Evolutionary conservation across 2,797 vertebrate species (phyloP).

Genomic region (Alcedo atthis): DNA sequence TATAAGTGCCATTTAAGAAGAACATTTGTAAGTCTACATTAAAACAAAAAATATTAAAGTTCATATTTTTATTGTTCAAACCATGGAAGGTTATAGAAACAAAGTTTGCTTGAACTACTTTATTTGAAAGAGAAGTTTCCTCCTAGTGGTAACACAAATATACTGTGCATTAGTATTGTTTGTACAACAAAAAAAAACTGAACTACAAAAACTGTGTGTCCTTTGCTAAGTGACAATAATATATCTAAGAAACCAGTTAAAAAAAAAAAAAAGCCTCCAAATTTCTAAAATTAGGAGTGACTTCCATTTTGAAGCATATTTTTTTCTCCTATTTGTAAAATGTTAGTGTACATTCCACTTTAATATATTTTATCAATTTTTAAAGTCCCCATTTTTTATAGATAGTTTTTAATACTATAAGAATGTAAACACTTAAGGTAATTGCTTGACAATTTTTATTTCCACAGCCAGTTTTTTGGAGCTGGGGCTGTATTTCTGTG

Average conservation of each 20-base stretch:
- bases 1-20: neutral
- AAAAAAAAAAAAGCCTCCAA: neutral
- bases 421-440: neutral
- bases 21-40: neutral
- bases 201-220: neutral
- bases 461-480: neutral
- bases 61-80: neutral
- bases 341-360: neutral
- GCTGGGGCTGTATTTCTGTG: neutral
- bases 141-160: neutral
- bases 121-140: neutral
- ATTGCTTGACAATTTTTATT: neutral
- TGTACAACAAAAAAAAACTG: neutral
- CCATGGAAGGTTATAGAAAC: accelerated
- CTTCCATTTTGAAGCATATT: neutral
- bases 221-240: neutral
- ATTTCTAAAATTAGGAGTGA: neutral
- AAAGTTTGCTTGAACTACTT: neutral
- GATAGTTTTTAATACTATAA: accelerated
- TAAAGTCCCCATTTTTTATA: neutral
- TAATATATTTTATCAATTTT: neutral
- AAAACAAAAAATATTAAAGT: neutral
- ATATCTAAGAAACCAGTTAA: neutral
- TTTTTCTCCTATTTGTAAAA: neutral
- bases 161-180: neutral